Conservation (phyloP, 2,888 invertebrate genomes). For the Macrophya alboannulata region DNA sequence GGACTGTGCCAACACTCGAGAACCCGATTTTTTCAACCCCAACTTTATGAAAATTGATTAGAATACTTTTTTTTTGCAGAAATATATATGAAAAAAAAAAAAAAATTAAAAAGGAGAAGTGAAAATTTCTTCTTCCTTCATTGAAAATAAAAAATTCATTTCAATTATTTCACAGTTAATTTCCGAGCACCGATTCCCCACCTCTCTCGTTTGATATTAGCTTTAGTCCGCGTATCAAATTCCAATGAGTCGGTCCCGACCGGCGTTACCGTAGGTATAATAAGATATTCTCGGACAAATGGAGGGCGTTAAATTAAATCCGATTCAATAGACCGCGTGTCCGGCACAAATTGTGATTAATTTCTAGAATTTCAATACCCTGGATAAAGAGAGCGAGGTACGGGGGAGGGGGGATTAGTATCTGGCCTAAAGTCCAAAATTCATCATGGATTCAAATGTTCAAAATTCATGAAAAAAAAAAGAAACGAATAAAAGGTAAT, state of each 20-base stretch:
- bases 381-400: neutral
- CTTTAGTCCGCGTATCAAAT: conserved; percentile 12
- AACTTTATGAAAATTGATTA: conserved; percentile 26
- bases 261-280: neutral
- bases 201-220: neutral
- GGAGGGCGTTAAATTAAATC: conserved; percentile 45
- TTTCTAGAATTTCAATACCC: conserved; percentile 38
- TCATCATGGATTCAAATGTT: conserved; percentile 17
- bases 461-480: neutral
- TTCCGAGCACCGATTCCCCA: neutral
- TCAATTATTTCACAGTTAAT: neutral
- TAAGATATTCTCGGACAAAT: conserved; percentile 43
- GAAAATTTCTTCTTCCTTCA: neutral
- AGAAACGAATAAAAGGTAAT: neutral
- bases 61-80: neutral
- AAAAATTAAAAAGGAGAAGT: neutral
- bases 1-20: neutral
- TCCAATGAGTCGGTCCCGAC: conserved; percentile 15
- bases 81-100: neutral
- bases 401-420: neutral
- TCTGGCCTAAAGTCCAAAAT: conserved; percentile 15
- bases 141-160: conserved; percentile 18
- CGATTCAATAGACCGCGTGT: conserved; percentile 40
- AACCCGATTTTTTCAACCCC: conserved; percentile 2
- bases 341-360: conserved; percentile 37